A percentile compares a stretch with the other conserved stretches of the same genome.
Evolutionary conservation across 2,888 invertebrate genomes (phyloP).

Genomic region (Euphydryas editha): DNA sequence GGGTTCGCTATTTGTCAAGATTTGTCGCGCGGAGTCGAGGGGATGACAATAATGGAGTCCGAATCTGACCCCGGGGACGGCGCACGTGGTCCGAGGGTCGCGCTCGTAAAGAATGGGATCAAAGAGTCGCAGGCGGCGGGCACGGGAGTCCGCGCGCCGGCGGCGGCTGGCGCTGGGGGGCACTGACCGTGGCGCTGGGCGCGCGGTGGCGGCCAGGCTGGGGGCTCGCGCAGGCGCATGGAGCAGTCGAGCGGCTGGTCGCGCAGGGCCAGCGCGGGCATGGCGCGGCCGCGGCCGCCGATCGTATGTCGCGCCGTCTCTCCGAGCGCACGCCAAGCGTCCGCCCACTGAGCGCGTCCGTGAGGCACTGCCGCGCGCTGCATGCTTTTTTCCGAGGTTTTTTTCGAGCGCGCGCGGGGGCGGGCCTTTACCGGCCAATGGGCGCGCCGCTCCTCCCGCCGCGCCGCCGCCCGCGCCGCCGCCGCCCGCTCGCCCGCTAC

Average conservation of each 20-base stretch:
- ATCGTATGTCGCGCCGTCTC: constrained; percentile 78
- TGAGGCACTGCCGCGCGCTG: constrained; percentile 75
- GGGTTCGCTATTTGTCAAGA: constrained; percentile 44
- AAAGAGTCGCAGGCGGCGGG: constrained; percentile 27
- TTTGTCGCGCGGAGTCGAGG: constrained; percentile 47
- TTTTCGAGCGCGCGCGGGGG: constrained; percentile 69
- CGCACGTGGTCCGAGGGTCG: constrained; percentile 44
- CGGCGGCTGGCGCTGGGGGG: constrained; percentile 24
- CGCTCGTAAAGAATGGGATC: constrained; percentile 42
- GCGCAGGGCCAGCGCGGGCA: constrained; percentile 86
- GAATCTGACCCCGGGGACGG: constrained; percentile 49
- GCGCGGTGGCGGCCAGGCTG: constrained; percentile 70
- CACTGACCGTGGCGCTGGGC: constrained; percentile 69
- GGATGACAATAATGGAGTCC: constrained; percentile 50
- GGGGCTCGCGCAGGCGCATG: constrained; percentile 82
- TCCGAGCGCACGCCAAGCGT: constrained; percentile 60
- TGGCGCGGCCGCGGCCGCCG: constrained; percentile 83
- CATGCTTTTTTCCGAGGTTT: constrained; percentile 70
- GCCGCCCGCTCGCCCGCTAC: constrained; percentile 51
- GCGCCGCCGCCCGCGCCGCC: constrained; percentile 45
- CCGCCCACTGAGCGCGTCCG: constrained; percentile 75
- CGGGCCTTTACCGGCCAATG: constrained; percentile 70
- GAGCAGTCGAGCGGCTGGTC: constrained; percentile 89
- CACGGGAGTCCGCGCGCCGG: constrained; percentile 18
- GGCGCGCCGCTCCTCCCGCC: constrained; percentile 59